These are phyloP conservation scores for Scomberomorus guttatus DNA, from an alignment of 2,797 vertebrate genomes.

Conservation along the genomic window DNA sequence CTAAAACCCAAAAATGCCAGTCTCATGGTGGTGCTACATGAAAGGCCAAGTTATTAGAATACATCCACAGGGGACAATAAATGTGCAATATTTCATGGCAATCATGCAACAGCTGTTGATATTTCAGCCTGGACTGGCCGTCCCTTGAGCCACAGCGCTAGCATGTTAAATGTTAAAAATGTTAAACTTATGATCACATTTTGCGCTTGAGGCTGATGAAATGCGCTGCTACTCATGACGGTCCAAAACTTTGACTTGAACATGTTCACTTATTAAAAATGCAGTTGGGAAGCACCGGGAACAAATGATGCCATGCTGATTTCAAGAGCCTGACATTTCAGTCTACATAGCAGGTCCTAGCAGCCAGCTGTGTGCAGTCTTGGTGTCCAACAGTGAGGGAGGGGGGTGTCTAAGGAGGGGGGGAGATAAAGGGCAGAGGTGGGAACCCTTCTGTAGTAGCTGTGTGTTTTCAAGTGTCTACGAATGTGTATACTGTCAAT, in stretches of 20 bases:
- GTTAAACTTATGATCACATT: neutral
- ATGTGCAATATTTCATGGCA: too few relatives aligned
- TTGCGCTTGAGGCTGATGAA: neutral
- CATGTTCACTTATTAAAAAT: conserved; percentile 19
- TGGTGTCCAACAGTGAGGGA: conserved; percentile 12
- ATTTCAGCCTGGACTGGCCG: too few relatives aligned
- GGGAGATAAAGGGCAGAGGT: conserved; percentile 32
- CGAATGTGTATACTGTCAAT: neutral
- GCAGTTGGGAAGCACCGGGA: conserved; percentile 11
- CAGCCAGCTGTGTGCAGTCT: conserved; percentile 28
- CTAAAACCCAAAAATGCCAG: too few relatives aligned
- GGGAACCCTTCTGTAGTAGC: conserved; percentile 14
- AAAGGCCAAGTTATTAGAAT: too few relatives aligned
- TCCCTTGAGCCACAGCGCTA: too few relatives aligned
- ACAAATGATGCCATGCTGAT: conserved; percentile 51
- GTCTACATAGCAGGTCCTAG: conserved; percentile 40
- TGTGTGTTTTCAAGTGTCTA: conserved; percentile 18
- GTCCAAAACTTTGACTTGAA: conserved; percentile 17
- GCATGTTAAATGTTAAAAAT: too few relatives aligned
- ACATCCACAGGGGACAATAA: too few relatives aligned
- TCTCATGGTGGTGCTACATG: too few relatives aligned
- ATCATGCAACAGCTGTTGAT: too few relatives aligned
- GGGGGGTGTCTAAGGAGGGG: neutral
- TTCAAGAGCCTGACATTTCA: conserved; percentile 69
- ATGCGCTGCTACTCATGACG: neutral